Evolutionary conservation across 2,888 invertebrate species (phyloP).

Genomic region (Apotomis betuletana): DNA sequence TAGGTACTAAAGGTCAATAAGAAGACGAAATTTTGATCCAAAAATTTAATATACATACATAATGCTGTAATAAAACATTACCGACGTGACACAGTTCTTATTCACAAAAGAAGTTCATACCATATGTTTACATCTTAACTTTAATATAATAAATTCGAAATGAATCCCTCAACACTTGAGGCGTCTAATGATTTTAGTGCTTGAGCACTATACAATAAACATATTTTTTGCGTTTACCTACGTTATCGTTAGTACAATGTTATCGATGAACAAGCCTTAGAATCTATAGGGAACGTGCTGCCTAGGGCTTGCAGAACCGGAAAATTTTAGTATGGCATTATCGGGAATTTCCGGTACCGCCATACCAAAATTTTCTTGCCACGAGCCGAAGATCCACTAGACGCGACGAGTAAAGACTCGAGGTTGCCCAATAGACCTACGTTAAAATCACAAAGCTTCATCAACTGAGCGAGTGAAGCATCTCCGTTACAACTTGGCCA

Average conservation of each 20-base stretch:
- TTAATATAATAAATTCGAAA: conserved; percentile 79
- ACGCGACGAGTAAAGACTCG: too few species aligned
- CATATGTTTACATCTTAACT: conserved; percentile 64
- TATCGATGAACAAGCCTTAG: conserved; percentile 10
- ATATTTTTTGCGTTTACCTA: conserved; percentile 32
- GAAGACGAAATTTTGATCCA: conserved; percentile 69
- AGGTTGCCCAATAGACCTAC: too few species aligned
- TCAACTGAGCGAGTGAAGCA: too few species aligned
- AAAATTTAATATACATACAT: conserved; percentile 76
- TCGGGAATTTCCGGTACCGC: too few species aligned
- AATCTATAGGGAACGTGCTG: not conserved
- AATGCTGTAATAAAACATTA: conserved; percentile 72
- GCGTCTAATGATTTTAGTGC: conserved; percentile 41
- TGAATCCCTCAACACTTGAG: conserved; percentile 62
- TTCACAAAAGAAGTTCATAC: conserved; percentile 69
- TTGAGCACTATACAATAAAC: conserved; percentile 35
- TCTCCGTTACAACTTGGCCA: too few species aligned
- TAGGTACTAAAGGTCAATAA: conserved; percentile 49
- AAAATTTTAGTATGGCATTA: too few species aligned
- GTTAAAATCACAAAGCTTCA: too few species aligned
- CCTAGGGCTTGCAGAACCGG: too few species aligned
- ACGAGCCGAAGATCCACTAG: too few species aligned
- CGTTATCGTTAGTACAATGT: conserved; percentile 24
- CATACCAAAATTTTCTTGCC: too few species aligned
- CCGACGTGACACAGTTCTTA: conserved; percentile 78